Conservation (phyloP, 1,140 invertebrate genomes). For the Papilio dardanus region DNA sequence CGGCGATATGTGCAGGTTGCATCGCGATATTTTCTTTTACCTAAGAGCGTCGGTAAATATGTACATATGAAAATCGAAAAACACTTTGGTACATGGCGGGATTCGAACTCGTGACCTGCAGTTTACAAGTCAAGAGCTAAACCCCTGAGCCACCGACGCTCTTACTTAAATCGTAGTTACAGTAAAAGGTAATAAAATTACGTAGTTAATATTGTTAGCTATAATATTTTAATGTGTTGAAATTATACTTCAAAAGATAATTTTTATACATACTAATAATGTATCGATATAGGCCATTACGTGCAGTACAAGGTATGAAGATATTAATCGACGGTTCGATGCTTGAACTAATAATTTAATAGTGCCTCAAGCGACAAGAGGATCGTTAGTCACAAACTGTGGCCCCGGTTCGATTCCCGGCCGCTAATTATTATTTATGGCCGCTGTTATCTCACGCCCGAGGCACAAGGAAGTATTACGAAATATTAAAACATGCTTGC, state of each 20-base stretch:
- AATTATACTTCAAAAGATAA: background rate
- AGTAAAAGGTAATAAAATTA: background rate
- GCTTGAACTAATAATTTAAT: conserved; percentile 64
- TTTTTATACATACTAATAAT: background rate
- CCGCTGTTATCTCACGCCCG: conserved; percentile 51
- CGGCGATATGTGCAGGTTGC: no score
- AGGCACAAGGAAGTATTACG: conserved; percentile 55
- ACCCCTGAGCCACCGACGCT: no score
- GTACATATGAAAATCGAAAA: no score
- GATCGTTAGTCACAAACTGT: conserved; percentile 62
- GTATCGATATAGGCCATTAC: conserved; percentile 21
- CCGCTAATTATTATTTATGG: conserved; percentile 72
- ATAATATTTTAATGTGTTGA: background rate
- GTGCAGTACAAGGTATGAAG: conserved; percentile 41
- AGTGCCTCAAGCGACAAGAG: conserved; percentile 56
- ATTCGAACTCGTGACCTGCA: no score
- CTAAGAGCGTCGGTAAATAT: no score
- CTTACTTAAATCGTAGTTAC: no score
- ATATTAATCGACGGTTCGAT: conserved; percentile 63
- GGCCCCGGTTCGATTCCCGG: conserved; percentile 61
- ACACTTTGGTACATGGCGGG: no score
- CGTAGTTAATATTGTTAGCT: background rate
- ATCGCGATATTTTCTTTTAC: no score
- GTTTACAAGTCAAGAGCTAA: no score
- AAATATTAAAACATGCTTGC: conserved; percentile 42